A percentile compares a stretch with the other conserved stretches of the same genome.
Evolutionary conservation across 2,797 vertebrate genomes (phyloP).

Genomic region (Apodemus agrarius): DNA sequence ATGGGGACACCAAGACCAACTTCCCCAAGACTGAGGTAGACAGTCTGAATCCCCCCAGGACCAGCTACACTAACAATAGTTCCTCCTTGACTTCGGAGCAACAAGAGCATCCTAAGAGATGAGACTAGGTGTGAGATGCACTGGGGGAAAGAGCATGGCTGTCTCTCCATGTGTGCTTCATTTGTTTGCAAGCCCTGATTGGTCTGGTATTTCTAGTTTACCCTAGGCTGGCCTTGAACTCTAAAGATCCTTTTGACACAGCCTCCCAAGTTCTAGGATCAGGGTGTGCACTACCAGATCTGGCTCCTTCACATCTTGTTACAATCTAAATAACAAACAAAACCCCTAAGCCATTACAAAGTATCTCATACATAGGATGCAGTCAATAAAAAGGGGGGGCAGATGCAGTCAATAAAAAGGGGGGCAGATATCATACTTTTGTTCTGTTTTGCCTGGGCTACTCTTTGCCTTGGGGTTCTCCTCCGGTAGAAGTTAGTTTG

Average conservation of each 20-base stretch:
- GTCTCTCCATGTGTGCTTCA: background rate
- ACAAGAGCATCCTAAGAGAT: background rate
- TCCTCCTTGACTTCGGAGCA: background rate
- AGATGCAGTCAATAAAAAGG: background rate
- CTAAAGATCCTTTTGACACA: background rate
- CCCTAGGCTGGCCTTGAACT: background rate
- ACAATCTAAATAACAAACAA: background rate
- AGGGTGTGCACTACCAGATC: background rate
- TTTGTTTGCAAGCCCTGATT: background rate
- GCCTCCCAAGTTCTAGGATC: background rate
- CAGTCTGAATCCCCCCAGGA: background rate
- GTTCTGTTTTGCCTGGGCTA: background rate
- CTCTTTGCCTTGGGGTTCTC: background rate
- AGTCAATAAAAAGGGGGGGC: background rate
- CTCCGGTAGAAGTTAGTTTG: background rate
- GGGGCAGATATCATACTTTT: rapidly evolving
- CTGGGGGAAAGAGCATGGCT: background rate
- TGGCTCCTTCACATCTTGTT: background rate
- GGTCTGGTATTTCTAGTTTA: background rate
- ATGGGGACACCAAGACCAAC: conserved; percentile 1
- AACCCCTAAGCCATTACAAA: background rate
- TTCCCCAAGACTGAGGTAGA: background rate
- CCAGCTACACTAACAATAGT: background rate
- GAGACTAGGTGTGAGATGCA: background rate
- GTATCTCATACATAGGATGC: background rate